Evolutionary conservation across 2,113 vertebrate genomes (phyloP).

Genomic region (Dunckerocampus dactyliophorus): DNA sequence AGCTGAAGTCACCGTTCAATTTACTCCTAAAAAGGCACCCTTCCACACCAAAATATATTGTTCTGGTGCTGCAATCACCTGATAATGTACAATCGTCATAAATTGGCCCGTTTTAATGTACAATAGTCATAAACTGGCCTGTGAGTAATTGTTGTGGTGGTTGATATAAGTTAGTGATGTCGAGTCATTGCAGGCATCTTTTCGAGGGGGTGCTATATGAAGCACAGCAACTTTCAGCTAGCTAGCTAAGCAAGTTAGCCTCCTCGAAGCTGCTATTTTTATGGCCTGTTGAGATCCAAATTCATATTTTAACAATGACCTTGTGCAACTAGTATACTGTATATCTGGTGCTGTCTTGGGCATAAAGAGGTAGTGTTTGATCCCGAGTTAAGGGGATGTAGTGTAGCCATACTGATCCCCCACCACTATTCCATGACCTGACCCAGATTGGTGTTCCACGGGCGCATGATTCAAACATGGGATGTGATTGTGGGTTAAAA

Average conservation of each 20-base stretch:
- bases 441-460: constrained; percentile 53
- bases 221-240: constrained; percentile 58
- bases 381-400: constrained; percentile 29
- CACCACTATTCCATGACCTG: constrained; percentile 50
- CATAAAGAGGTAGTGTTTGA: background rate
- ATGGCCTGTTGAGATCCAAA: constrained; percentile 11
- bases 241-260: constrained; percentile 47
- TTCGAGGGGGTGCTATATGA: constrained; percentile 23
- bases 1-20: constrained; percentile 24
- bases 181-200: constrained; percentile 20
- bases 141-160: background rate
- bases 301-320: no score
- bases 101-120: no score
- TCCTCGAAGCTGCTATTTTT: constrained; percentile 40
- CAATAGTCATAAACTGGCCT: background rate
- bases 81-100: no score
- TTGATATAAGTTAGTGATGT: background rate
- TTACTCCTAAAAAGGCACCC: background rate
- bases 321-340: background rate
- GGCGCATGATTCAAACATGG: constrained; percentile 41
- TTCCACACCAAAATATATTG: no score
- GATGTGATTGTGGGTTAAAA: constrained; percentile 37
- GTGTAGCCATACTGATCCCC: constrained; percentile 33
- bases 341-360: background rate
- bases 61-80: no score